phyloP scores from a whole-genome alignment of 2,113 vertebrate species.

The Epinephelus fuscoguttatus region DNA sequence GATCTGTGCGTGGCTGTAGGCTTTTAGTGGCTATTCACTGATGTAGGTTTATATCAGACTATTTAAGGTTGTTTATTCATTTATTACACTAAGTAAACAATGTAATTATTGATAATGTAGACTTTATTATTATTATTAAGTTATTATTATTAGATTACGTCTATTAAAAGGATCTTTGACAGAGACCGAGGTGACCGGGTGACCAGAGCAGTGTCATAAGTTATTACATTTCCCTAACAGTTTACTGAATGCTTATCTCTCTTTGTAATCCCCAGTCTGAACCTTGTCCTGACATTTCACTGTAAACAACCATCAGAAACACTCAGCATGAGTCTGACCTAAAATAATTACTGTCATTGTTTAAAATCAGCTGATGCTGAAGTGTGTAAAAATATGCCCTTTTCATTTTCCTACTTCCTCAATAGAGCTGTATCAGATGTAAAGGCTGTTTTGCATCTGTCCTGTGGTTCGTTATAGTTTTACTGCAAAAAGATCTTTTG shows the following conservation, averaged over 20 bases:
- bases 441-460: not conserved
- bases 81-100: not conserved
- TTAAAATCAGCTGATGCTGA: not conserved
- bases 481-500: not conserved
- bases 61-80: not conserved
- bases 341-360: not conserved
- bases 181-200: not conserved
- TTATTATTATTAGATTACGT: not conserved
- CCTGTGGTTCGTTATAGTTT: not conserved
- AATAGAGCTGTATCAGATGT: not conserved
- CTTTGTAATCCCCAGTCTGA: not conserved
- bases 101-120: not conserved
- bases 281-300: not conserved
- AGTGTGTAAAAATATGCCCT: not conserved
- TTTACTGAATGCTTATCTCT: not conserved
- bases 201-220: not conserved
- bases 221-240: not conserved
- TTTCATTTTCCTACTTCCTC: not conserved
- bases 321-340: not conserved
- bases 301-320: not conserved
- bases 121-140: not conserved
- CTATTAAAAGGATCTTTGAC: not conserved
- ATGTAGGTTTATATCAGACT: not conserved
- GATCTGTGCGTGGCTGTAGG: no score
- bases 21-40: not conserved